Percentiles rank a stretch among this genome's conserved stretches.
phyloP scores from a whole-genome alignment of 2,797 vertebrate genomes.

The Hemitrygon akajei region DNA sequence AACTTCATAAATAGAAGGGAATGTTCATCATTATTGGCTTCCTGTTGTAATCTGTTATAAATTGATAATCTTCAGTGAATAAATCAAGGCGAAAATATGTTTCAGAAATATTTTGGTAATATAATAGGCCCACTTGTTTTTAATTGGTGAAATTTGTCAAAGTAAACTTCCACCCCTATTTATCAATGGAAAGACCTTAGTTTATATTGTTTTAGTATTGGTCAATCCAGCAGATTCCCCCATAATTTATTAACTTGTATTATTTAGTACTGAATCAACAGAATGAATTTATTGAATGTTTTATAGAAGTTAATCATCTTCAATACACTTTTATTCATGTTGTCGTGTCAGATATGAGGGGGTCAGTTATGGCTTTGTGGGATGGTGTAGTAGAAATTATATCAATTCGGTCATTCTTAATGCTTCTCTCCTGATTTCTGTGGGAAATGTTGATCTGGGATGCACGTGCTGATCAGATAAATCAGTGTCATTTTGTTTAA shows the following conservation, averaged over 20 bases:
- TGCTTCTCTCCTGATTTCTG: background rate
- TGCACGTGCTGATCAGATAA: background rate
- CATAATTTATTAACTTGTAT: background rate
- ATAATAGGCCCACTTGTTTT: background rate
- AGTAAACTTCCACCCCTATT: background rate
- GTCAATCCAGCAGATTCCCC: background rate
- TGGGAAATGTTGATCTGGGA: background rate
- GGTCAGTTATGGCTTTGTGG: background rate
- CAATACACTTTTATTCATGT: background rate
- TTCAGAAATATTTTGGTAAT: background rate
- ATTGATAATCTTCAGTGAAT: background rate
- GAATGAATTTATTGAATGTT: too few relatives aligned
- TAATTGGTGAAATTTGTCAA: background rate
- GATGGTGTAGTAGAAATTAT: too few relatives aligned
- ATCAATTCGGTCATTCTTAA: background rate
- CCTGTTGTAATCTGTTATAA: too few relatives aligned
- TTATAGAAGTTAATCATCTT: background rate
- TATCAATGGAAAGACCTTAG: background rate
- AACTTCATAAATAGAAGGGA: too few relatives aligned
- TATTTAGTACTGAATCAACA: too few relatives aligned
- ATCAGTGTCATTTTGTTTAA: too few relatives aligned
- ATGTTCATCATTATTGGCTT: too few relatives aligned
- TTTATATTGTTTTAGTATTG: background rate
- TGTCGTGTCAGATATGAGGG: background rate
- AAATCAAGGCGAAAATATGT: background rate